Evolutionary conservation across 2,888 invertebrate species (phyloP).

Genomic region (Busseola fusca): DNA sequence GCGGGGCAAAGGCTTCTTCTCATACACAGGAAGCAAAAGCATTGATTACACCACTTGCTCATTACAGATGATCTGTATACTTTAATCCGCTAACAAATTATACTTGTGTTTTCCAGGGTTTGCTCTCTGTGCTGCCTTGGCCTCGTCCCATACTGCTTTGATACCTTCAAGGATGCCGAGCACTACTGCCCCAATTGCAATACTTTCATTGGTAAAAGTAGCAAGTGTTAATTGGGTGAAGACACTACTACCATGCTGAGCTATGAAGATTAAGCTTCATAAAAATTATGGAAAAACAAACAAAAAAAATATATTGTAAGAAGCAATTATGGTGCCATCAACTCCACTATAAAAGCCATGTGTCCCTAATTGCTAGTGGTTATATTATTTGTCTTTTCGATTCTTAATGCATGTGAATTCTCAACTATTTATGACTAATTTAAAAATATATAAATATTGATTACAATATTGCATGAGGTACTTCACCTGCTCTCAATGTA

Average conservation of each 20-base stretch:
- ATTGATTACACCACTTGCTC: background rate
- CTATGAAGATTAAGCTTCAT: conserved; percentile 32
- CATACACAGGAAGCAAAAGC: background rate
- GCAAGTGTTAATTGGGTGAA: conserved; percentile 74
- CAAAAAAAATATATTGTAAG: conserved; percentile 21
- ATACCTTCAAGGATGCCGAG: conserved; percentile 86
- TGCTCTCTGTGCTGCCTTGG: conserved; percentile 86
- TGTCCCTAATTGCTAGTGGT: conserved; percentile 41
- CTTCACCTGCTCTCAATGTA: conserved; percentile 34
- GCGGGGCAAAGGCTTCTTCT: background rate
- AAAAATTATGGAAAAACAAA: conserved; percentile 25
- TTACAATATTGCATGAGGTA: conserved; percentile 29
- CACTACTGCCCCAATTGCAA: conserved; percentile 87
- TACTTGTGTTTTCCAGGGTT: conserved; percentile 74
- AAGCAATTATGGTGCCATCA: conserved; percentile 57
- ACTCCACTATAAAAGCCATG: conserved; percentile 29
- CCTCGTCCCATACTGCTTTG: conserved; percentile 85
- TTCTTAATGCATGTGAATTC: conserved; percentile 33
- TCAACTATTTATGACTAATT: conserved; percentile 32
- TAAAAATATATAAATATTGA: conserved; percentile 27
- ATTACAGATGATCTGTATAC: background rate
- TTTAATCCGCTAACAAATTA: conserved; percentile 18
- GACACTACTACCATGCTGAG: conserved; percentile 8
- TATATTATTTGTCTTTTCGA: conserved; percentile 37
- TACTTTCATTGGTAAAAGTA: conserved; percentile 84